Base-by-base conservation (phyloP, 2,113 vertebrate species). In the Carassius gibelio region DNA sequence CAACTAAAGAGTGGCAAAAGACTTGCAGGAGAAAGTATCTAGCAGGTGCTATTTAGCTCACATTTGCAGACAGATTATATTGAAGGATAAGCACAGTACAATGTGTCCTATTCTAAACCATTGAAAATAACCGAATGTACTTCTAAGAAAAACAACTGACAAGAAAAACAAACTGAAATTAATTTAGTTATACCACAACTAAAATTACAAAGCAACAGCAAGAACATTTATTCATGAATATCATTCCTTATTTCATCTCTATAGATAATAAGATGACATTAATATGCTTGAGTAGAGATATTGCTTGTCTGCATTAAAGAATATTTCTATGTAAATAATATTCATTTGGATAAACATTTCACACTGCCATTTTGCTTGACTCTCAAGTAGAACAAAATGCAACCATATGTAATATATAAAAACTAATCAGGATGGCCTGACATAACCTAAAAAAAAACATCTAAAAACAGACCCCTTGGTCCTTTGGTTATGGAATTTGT, bases 191-290 rank as follows among this genome's bases (percentile, higher is more conserved):
- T 14, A 23, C 26, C 61, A 4, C 36, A 15, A 34, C 7, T 13
- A 82, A 17, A 66, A 81, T 9, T 30, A 59, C 8, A n/a, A 0
- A 72, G 26, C 13, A 34, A 21, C 66, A 50, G 52, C 55, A 80
- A 57, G 19, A 69, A 64, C 68, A 57, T 87, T 75, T 87, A 72
- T 87, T 79, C 21, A 4, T 69, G 21, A 84, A 21, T 14, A 55
- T 84, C 8, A 84, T 23, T 62, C 23, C 55, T 68, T 42, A 75
- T 75, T 23, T 77, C 68, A 57, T 72, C n/a, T 77, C 48, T 64
- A n/a, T 30, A 81, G 59, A 84, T 76, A 80, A 84, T 42, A 42
- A 75, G 52, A 81, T 55, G 68, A 81, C 19, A 23, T n/a, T 13
- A 64, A 11, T 42, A 26, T 26, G 6, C 1, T 5, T 38, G 6